Conservation (phyloP, 2,888 invertebrate genomes). For the Diaprepes abbreviatus region DNA sequence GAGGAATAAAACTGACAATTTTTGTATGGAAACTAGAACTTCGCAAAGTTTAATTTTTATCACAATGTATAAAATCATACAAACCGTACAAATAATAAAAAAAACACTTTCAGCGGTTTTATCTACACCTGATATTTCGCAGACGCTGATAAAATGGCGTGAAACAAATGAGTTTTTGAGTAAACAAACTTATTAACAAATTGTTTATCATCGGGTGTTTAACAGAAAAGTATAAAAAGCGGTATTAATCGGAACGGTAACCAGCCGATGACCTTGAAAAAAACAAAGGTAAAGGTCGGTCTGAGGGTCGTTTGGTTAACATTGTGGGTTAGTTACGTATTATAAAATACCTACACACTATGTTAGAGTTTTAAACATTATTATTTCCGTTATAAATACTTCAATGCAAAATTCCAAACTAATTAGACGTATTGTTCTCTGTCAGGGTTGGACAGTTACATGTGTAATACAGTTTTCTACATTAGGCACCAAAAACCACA, state of each 20-base stretch:
- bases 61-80: too few species aligned
- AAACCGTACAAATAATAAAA: too few species aligned
- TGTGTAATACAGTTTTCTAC: too few species aligned
- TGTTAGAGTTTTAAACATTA: neutral
- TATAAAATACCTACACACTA: neutral
- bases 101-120: neutral
- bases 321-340: neutral
- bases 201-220: neutral
- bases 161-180: neutral
- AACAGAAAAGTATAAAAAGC: neutral
- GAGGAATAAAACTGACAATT: too few species aligned
- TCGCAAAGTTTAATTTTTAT: too few species aligned
- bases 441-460: too few species aligned
- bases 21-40: too few species aligned
- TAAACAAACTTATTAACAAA: neutral
- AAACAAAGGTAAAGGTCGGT: conserved; percentile 4
- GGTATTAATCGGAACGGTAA: neutral
- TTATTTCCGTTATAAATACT: too few species aligned
- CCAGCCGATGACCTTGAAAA: conserved; percentile 4
- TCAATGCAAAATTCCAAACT: too few species aligned
- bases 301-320: neutral
- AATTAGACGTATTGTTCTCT: too few species aligned
- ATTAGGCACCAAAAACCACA: too few species aligned
- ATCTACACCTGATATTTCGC: neutral
- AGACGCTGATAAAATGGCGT: neutral